Percentiles rank a stretch among this genome's conserved stretches.
Evolutionary conservation across 2,113 vertebrate species (phyloP).

Genomic region (Podiceps cristatus): DNA sequence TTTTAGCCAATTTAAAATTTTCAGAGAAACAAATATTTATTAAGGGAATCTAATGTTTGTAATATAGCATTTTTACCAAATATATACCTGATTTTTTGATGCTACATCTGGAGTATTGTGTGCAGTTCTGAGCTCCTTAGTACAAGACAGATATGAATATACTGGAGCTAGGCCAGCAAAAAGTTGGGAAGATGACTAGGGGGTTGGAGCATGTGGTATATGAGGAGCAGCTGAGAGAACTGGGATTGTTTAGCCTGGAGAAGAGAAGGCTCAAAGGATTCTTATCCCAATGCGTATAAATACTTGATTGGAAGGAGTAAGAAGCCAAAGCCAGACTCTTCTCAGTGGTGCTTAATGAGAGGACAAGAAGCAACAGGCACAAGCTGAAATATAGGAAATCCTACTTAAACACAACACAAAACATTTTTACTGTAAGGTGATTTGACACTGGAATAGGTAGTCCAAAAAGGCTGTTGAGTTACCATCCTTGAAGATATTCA

Average conservation of each 20-base stretch:
- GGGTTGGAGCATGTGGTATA: accelerated
- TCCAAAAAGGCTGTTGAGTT: not conserved
- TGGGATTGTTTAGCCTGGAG: not conserved
- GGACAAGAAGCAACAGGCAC: not conserved
- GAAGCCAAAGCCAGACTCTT: not conserved
- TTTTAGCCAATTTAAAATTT: not conserved
- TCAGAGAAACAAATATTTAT: not conserved
- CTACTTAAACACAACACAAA: not conserved
- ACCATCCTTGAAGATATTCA: not conserved
- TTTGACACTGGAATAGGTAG: not conserved
- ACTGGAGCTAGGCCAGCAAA: not conserved
- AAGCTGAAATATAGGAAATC: not conserved
- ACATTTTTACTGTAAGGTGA: not conserved
- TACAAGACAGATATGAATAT: not conserved
- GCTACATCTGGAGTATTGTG: accelerated
- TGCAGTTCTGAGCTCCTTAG: accelerated
- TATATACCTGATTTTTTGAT: not conserved
- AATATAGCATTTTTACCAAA: not conserved
- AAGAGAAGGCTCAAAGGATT: not conserved
- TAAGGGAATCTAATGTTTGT: not conserved
- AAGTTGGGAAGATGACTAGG: not conserved
- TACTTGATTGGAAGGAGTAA: not conserved
- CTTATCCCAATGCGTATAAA: not conserved
- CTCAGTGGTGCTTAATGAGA: not conserved
- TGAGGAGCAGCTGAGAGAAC: not conserved